Percentiles rank a stretch among this genome's conserved stretches.
These are phyloP conservation scores for Smutsia gigantea DNA, from an alignment of 2,797 vertebrate species.

Conservation along the genomic window DNA sequence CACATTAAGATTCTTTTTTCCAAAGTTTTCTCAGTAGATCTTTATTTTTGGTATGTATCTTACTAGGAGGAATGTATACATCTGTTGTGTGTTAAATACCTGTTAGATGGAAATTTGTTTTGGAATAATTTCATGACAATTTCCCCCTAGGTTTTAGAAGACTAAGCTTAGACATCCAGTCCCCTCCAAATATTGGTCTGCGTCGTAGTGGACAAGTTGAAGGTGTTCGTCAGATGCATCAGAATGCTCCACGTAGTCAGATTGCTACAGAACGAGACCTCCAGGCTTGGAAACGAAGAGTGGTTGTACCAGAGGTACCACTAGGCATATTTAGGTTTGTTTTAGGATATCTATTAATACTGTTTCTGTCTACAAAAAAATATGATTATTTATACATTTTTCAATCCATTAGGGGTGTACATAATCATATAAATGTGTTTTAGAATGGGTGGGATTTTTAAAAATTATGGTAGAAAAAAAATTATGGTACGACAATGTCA, in stretches of 20 bases:
- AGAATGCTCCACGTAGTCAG: constrained; percentile 96
- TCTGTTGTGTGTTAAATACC: not conserved
- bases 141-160: constrained; percentile 90
- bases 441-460: constrained; percentile 13
- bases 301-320: constrained; percentile 95
- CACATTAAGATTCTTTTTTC: not conserved
- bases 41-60: not conserved
- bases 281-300: constrained; percentile 95
- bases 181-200: constrained; percentile 95
- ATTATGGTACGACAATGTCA: not conserved
- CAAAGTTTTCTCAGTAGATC: not conserved
- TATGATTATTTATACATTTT: not conserved
- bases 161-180: constrained; percentile 93
- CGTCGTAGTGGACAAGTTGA: constrained; percentile 97
- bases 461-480: not conserved
- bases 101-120: constrained; percentile 15
- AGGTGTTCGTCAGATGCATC: constrained; percentile 97
- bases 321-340: constrained; percentile 90
- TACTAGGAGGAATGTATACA: not conserved
- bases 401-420: not conserved
- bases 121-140: not conserved
- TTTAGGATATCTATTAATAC: constrained; percentile 61
- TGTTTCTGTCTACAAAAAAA: not conserved
- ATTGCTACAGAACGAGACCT: constrained; percentile 97
- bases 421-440: constrained; percentile 36